Conservation (phyloP, 2,797 vertebrate species). For the Chelonia mydas region DNA sequence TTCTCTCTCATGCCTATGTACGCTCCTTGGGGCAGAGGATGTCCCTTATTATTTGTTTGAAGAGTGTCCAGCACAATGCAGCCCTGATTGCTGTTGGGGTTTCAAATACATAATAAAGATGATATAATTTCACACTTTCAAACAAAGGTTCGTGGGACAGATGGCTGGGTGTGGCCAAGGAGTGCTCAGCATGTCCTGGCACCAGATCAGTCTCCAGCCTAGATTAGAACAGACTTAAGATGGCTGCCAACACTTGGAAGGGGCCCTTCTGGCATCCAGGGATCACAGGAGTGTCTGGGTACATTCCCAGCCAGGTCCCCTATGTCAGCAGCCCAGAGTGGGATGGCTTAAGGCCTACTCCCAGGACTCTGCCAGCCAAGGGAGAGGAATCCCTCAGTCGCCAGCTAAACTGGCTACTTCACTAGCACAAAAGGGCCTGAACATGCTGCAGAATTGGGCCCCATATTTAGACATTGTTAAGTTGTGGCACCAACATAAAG, state of each 20-base stretch:
- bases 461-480: neutral
- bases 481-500: neutral
- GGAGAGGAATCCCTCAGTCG: neutral
- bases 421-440: neutral
- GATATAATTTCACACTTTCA: neutral
- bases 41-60: neutral
- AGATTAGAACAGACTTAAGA: neutral
- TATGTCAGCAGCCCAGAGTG: neutral
- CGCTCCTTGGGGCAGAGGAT: neutral
- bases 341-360: neutral
- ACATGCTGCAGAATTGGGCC: neutral
- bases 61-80: too few species aligned
- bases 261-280: neutral
- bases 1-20: neutral
- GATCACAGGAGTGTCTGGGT: neutral
- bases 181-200: neutral
- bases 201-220: neutral
- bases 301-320: neutral
- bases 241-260: neutral
- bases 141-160: neutral
- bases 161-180: neutral
- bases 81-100: neutral
- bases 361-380: neutral
- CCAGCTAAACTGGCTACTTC: neutral
- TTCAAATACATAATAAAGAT: neutral